These are phyloP conservation scores for Brienomyrus brachyistius DNA, from an alignment of 2,113 vertebrate genomes.

Conservation along the genomic window DNA sequence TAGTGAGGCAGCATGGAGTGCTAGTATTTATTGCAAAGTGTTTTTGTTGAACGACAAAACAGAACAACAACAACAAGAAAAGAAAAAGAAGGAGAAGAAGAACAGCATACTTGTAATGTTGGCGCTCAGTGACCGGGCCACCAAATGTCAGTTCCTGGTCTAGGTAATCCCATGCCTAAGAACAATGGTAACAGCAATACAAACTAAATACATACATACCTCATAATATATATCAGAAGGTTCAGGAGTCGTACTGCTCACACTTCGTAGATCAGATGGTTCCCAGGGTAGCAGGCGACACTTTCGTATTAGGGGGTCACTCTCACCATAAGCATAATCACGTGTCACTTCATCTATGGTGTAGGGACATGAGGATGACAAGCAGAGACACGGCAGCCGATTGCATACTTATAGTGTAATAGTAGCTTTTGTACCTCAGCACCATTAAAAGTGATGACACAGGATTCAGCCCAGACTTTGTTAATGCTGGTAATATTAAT, in stretches of 20 bases:
- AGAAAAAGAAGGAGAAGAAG: not conserved
- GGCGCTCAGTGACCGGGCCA: not conserved
- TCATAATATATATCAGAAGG: slow-evolving; percentile 75
- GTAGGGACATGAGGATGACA: slow-evolving; percentile 24
- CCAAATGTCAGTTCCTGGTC: not conserved
- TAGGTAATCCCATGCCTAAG: not conserved
- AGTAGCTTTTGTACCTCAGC: not conserved
- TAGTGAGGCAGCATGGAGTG: too few relatives aligned
- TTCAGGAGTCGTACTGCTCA: slow-evolving; percentile 64
- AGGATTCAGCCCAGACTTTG: not conserved
- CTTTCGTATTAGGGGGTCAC: slow-evolving; percentile 65
- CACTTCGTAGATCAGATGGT: slow-evolving; percentile 53
- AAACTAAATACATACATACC: slow-evolving; percentile 55
- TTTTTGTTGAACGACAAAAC: too few relatives aligned
- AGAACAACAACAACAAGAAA: too few relatives aligned
- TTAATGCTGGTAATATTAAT: not conserved
- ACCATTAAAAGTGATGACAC: not conserved
- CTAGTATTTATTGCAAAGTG: too few relatives aligned
- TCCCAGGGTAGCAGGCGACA: slow-evolving; percentile 82
- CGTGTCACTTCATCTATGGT: slow-evolving; percentile 84
- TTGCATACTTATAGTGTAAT: not conserved
- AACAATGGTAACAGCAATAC: not conserved
- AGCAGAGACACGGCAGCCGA: not conserved
- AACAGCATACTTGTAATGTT: not conserved
- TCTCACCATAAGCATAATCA: slow-evolving; percentile 82